Evolutionary conservation across 1,140 invertebrate genomes (phyloP).

Genomic region (Rhizoglyphus robini): DNA sequence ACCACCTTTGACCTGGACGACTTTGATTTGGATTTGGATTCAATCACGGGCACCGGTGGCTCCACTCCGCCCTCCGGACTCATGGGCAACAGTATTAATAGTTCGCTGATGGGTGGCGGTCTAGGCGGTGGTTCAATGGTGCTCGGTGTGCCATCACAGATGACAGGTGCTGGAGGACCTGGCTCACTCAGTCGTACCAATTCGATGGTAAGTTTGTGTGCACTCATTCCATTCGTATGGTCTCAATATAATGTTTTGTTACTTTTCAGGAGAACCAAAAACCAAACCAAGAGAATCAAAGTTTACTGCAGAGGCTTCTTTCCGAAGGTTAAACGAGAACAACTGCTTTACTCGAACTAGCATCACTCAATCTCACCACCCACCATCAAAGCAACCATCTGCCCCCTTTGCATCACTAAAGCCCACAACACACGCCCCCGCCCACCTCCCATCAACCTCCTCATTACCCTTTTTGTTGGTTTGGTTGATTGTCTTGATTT

Average conservation of each 20-base stretch:
- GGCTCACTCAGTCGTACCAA: not conserved
- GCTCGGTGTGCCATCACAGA: not conserved
- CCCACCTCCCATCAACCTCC: not conserved
- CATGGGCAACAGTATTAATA: not conserved
- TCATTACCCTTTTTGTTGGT: no score
- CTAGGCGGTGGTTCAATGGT: not conserved
- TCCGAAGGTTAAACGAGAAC: not conserved
- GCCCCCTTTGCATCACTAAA: no score
- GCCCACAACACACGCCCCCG: no score
- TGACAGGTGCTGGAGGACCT: not conserved
- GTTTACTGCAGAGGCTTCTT: not conserved
- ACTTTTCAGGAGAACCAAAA: not conserved
- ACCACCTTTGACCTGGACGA: not conserved
- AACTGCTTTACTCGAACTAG: no score
- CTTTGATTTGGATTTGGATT: not conserved
- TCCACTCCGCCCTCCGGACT: not conserved
- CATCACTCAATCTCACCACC: no score
- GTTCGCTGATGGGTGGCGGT: not conserved
- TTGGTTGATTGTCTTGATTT: no score
- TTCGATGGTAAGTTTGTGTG: not conserved
- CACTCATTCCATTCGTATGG: not conserved
- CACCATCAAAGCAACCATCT: no score
- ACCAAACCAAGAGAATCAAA: not conserved
- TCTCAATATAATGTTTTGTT: not conserved
- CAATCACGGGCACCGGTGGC: not conserved